Conservation (phyloP, 2,888 invertebrate species). For the Cataglyphis rosenhaueri region DNA sequence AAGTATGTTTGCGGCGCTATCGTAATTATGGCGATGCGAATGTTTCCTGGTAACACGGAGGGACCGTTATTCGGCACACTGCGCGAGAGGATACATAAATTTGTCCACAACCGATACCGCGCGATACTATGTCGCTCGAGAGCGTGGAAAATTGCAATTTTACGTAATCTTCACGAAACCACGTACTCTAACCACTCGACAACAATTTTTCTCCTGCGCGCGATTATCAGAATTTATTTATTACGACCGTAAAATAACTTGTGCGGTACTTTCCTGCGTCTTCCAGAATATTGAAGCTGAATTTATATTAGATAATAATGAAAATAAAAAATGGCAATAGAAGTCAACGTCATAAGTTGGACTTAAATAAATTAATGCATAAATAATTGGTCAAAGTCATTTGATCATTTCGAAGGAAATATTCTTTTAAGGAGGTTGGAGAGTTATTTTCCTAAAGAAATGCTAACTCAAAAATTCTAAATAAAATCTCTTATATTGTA, state of each 20-base stretch:
- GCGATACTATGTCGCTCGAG: not conserved
- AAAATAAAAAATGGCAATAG: no score
- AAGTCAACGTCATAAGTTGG: no score
- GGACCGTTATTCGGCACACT: conserved; percentile 72
- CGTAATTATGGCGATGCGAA: conserved; percentile 68
- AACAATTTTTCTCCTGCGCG: not conserved
- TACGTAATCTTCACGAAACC: not conserved
- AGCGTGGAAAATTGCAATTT: not conserved
- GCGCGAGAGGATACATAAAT: conserved; percentile 63
- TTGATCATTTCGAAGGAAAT: no score
- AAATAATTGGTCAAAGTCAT: no score
- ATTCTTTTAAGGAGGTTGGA: no score
- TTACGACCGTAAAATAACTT: not conserved
- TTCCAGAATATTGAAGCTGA: not conserved
- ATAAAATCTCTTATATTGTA: no score
- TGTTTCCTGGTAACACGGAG: conserved; percentile 66
- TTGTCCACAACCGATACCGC: conserved; percentile 34
- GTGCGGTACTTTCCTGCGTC: not conserved
- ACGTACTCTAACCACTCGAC: not conserved
- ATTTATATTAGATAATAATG: not conserved
- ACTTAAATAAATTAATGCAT: no score
- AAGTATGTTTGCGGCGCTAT: conserved; percentile 73
- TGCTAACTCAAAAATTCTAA: no score
- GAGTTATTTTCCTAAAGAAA: no score
- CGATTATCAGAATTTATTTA: not conserved